Base-by-base conservation (phyloP, 2,888 invertebrate species). In the Chalcis sispes region DNA sequence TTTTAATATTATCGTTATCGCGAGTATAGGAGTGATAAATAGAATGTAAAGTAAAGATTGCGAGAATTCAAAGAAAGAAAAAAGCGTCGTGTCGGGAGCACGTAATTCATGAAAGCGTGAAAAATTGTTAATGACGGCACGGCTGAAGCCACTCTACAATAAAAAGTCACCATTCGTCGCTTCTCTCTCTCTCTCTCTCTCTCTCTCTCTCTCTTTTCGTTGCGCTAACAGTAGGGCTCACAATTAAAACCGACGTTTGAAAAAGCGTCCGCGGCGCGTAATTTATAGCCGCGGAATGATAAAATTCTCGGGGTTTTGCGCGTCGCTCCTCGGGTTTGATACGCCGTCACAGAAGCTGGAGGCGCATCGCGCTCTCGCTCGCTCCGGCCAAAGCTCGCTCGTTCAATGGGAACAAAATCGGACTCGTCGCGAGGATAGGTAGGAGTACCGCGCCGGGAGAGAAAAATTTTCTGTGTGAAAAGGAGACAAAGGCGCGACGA, bases 281-380 rank as follows among this genome's bases (percentile, higher is more conserved):
- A 75, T 75, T 70, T 75, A 75, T 75, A 70, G 75, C 32, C 67
- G 20, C 23, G 64, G 61, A 59, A 70, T 75, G 75, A 75, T 75
- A 75, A 75, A 75, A 75, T 75, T 75, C 65, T 52, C 65, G 32
- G 42, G 58, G 54, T 69, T 58, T 65, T 58, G 70, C 69, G 32
- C n/a, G n/a, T n/a, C n/a, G n/a, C n/a, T n/a, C n/a, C n/a, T n/a
- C n/a, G n/a, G n/a, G n/a, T n/a, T n/a, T n/a, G n/a, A n/a, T n/a
- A 5, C 15, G 52, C 40, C 52, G 29, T 23, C 27, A 42, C 25
- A n/a, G 32, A 58, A 1, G 56, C 1, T 13, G n/a, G n/a, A n/a
- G n/a, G n/a, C n/a, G n/a, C n/a, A n/a, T n/a, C n/a, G n/a, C n/a
- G n/a, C n/a, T n/a, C n/a, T n/a, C n/a, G n/a, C n/a, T n/a, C n/a